A percentile compares a stretch with the other conserved stretches of the same genome.
Evolutionary conservation across 2,888 invertebrate genomes (phyloP).

Genomic region (Busseola fusca): DNA sequence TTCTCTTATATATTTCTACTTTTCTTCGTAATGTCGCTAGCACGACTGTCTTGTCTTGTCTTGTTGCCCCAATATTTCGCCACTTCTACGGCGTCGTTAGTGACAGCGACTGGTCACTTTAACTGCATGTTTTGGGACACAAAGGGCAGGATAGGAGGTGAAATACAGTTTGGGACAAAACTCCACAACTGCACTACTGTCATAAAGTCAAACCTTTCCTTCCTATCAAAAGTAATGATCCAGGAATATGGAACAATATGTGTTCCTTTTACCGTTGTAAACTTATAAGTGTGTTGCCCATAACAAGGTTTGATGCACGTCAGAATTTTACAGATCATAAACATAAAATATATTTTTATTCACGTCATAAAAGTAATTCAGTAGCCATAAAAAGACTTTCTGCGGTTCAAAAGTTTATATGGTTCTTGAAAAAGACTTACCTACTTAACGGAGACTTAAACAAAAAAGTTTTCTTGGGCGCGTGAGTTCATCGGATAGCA

Average conservation of each 20-base stretch:
- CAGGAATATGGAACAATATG: neutral
- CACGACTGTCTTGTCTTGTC: too few species aligned
- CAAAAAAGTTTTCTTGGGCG: neutral
- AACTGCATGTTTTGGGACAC: too few species aligned
- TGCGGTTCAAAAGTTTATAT: constrained; percentile 27
- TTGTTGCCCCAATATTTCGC: too few species aligned
- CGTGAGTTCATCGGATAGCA: neutral
- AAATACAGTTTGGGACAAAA: too few species aligned
- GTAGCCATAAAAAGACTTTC: constrained; percentile 37
- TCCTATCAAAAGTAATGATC: neutral
- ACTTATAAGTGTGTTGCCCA: constrained; percentile 16
- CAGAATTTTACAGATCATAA: constrained; percentile 51
- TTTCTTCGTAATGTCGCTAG: too few species aligned
- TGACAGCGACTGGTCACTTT: too few species aligned
- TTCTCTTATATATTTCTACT: neutral
- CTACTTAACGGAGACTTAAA: neutral
- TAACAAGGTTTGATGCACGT: constrained; percentile 34
- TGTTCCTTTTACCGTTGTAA: constrained; percentile 8
- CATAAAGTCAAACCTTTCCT: neutral
- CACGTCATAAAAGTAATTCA: constrained; percentile 49
- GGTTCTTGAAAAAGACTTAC: constrained; percentile 17
- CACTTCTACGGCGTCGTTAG: too few species aligned
- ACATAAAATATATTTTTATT: constrained; percentile 54
- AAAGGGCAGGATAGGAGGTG: too few species aligned
- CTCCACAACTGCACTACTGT: too few species aligned